phyloP scores from a whole-genome alignment of 2,797 vertebrate genomes.

The Phrynocephalus forsythii region DNA sequence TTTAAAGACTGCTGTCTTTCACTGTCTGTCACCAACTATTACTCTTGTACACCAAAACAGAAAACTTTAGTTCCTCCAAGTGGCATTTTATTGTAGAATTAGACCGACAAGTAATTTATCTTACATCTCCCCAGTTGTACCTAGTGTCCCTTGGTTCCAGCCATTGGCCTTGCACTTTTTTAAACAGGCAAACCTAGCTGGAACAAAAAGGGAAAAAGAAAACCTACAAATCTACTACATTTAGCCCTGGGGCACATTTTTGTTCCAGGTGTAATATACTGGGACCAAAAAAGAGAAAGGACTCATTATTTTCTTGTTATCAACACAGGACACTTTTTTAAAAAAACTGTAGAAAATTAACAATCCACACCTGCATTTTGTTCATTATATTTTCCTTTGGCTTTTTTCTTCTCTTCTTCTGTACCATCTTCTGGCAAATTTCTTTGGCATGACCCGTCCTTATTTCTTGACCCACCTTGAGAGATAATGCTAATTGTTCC shows the following conservation, averaged over 20 bases:
- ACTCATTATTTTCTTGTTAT: neutral
- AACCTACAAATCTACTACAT: too few species aligned
- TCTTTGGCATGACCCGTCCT: conserved; percentile 55
- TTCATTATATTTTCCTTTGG: conserved; percentile 56
- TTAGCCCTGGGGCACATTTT: too few species aligned
- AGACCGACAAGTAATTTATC: too few species aligned
- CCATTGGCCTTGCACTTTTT: too few species aligned
- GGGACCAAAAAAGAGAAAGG: neutral
- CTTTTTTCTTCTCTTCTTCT: conserved; percentile 42
- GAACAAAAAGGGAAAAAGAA: too few species aligned
- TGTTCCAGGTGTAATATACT: too few species aligned
- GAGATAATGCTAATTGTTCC: neutral
- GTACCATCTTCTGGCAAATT: conserved; percentile 71
- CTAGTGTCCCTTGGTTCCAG: too few species aligned
- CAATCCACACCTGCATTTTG: conserved; percentile 57
- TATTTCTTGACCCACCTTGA: conserved; percentile 76
- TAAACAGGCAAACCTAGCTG: too few species aligned
- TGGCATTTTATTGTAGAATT: too few species aligned
- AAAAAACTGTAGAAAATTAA: neutral
- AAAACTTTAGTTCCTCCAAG: too few species aligned
- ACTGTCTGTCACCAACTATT: neutral
- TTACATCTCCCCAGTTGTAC: too few species aligned
- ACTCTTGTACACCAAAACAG: neutral
- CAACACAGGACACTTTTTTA: neutral
- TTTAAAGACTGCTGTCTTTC: neutral